phyloP scores from a whole-genome alignment of 1,140 invertebrate genomes.

The Anastatus disparis region DNA sequence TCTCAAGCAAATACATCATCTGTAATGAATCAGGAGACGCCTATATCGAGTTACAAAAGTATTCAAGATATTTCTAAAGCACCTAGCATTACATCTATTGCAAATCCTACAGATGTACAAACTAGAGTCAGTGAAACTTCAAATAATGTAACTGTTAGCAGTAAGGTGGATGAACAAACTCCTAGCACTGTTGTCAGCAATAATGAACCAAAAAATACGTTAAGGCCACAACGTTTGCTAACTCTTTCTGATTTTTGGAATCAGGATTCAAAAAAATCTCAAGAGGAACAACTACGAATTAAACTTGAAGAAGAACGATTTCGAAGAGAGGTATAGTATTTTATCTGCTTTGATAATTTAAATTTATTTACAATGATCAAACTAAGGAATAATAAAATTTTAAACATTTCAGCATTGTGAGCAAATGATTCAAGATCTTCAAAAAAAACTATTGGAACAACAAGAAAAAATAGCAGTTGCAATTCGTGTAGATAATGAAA shows the following conservation, averaged over 20 bases:
- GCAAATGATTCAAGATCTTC: conserved; percentile 77
- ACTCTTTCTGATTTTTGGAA: conserved; percentile 71
- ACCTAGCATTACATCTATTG: conserved; percentile 18
- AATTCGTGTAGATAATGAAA: conserved; percentile 77
- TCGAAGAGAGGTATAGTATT: conserved; percentile 71
- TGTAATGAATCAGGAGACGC: conserved; percentile 10
- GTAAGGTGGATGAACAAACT: neutral
- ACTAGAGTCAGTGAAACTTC: neutral
- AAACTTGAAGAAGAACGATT: conserved; percentile 81
- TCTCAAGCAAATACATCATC: conserved; percentile 15
- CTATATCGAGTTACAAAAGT: conserved; percentile 21
- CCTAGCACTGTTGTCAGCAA: neutral
- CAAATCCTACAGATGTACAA: neutral
- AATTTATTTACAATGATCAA: too few species aligned
- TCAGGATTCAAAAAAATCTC: conserved; percentile 54
- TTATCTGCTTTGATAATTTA: conserved; percentile 26
- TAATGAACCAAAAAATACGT: neutral
- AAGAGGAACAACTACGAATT: conserved; percentile 63
- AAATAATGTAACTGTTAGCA: neutral
- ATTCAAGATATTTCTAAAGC: conserved; percentile 36
- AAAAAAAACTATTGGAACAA: conserved; percentile 77
- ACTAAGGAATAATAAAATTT: neutral
- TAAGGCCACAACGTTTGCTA: conserved; percentile 55
- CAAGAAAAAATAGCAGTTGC: conserved; percentile 83
- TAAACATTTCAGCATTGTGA: conserved; percentile 76